These are phyloP conservation scores for Limonius californicus DNA, from an alignment of 1,140 invertebrate genomes.

Conservation along the genomic window DNA sequence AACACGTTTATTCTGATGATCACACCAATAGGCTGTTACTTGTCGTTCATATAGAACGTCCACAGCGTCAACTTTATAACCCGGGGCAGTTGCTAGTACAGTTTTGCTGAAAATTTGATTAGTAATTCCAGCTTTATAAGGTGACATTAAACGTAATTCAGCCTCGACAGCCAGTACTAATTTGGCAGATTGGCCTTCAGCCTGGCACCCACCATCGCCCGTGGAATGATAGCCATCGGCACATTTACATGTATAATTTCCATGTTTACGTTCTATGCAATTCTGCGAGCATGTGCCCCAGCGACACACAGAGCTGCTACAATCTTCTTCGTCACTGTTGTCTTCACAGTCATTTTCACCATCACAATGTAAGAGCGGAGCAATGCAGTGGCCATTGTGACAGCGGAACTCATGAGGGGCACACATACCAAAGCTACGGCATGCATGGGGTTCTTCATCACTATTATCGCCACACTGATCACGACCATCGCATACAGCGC, in stretches of 20 bases:
- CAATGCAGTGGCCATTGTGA: conserved; percentile 68
- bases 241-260: conserved; percentile 61
- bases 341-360: conserved; percentile 59
- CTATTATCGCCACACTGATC: conserved; percentile 69
- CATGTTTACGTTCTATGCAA: conserved; percentile 64
- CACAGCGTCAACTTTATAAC: conserved; percentile 51
- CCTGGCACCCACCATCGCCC: conserved; percentile 53
- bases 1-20: conserved; percentile 51
- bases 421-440: conserved; percentile 48
- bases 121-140: conserved; percentile 56
- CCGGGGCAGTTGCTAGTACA: conserved; percentile 31
- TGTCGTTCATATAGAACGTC: conserved; percentile 51
- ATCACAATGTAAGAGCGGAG: conserved; percentile 71
- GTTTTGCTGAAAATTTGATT: conserved; percentile 41
- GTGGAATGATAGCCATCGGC: conserved; percentile 56
- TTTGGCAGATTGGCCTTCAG: conserved; percentile 53
- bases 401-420: conserved; percentile 64
- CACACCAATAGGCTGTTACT: conserved; percentile 53
- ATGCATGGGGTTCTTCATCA: conserved; percentile 65
- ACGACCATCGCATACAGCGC: conserved; percentile 63
- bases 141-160: conserved; percentile 59
- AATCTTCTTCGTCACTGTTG: conserved; percentile 60
- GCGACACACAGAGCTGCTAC: conserved; percentile 49
- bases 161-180: conserved; percentile 62
- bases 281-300: conserved; percentile 73